Evolutionary conservation across 2,888 invertebrate genomes (phyloP).

Genomic region (Aquatica leii): DNA sequence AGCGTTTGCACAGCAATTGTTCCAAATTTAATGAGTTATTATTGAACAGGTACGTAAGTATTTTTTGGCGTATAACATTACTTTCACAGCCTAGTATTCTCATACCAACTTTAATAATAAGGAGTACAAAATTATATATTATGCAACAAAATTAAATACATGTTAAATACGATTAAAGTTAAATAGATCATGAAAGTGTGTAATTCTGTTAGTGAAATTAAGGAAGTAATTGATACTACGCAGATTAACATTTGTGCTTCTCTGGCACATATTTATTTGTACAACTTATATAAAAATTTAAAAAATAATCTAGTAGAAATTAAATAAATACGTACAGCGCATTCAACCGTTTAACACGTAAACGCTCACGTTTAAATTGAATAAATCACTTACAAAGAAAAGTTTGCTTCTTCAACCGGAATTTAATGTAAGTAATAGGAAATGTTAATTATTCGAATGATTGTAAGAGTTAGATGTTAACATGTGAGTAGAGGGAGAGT

Average conservation of each 20-base stretch:
- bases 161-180: neutral
- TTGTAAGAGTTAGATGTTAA: constrained; percentile 17
- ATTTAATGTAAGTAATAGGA: constrained; percentile 22
- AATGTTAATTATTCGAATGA: constrained; percentile 17
- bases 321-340: neutral
- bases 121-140: neutral
- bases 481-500: constrained; percentile 3
- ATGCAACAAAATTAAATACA: neutral
- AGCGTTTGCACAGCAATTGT: constrained; percentile 1
- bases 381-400: constrained; percentile 14
- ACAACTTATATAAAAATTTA: too few species aligned
- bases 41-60: too few species aligned
- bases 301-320: neutral
- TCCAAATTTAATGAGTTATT: too few species aligned
- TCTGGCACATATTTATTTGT: too few species aligned
- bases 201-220: neutral
- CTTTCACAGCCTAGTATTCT: too few species aligned
- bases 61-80: too few species aligned
- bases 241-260: too few species aligned
- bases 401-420: constrained; percentile 14
- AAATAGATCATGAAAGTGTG: constrained; percentile 3
- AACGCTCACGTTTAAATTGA: constrained; percentile 9
- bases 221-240: neutral
- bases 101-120: neutral
- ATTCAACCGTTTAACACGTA: constrained; percentile 6